Evolutionary conservation across 1,140 invertebrate genomes (phyloP).

Genomic region (Lasioglossum baleicum): DNA sequence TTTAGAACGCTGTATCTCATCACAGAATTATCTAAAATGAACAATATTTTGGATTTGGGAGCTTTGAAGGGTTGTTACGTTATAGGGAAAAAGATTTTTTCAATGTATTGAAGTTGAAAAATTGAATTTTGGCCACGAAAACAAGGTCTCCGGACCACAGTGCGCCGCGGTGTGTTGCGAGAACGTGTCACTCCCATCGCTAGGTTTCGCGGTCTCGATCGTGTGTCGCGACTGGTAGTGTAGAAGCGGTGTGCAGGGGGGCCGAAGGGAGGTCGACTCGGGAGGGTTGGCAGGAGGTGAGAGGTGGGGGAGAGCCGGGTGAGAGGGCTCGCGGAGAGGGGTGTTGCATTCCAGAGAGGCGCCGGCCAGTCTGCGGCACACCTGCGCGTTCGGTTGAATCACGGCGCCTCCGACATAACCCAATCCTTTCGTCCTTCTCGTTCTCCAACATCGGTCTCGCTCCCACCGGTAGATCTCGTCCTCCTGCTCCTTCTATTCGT

Average conservation of each 20-base stretch:
- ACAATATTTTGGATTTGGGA: no score
- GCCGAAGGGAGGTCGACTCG: background rate
- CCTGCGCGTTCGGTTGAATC: slow-evolving; percentile 78
- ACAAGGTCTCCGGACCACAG: no score
- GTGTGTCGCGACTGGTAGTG: slow-evolving; percentile 56
- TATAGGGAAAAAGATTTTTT: no score
- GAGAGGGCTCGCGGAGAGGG: slow-evolving; percentile 49
- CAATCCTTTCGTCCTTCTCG: slow-evolving; percentile 62
- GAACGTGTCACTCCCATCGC: slow-evolving; percentile 22
- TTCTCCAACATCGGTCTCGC: slow-evolving; percentile 30
- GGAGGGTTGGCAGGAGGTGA: background rate
- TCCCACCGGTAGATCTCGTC: slow-evolving; percentile 11
- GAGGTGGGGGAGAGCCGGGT: slow-evolving; percentile 4
- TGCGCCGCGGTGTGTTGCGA: background rate
- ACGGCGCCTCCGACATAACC: slow-evolving; percentile 77
- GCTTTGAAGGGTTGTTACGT: no score
- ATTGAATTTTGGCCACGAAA: no score
- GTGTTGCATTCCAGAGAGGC: slow-evolving; percentile 77
- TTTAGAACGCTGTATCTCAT: no score
- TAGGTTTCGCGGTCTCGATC: slow-evolving; percentile 38
- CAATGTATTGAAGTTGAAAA: no score
- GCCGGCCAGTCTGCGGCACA: slow-evolving; percentile 79
- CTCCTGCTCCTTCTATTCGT: slow-evolving; percentile 32
- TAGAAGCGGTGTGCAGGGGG: slow-evolving; percentile 33
- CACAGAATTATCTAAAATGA: no score